A percentile compares a stretch with the other conserved stretches of the same genome.
Evolutionary conservation across 2,888 invertebrate species (phyloP).

Genomic region (Pharmacophagus antenor): DNA sequence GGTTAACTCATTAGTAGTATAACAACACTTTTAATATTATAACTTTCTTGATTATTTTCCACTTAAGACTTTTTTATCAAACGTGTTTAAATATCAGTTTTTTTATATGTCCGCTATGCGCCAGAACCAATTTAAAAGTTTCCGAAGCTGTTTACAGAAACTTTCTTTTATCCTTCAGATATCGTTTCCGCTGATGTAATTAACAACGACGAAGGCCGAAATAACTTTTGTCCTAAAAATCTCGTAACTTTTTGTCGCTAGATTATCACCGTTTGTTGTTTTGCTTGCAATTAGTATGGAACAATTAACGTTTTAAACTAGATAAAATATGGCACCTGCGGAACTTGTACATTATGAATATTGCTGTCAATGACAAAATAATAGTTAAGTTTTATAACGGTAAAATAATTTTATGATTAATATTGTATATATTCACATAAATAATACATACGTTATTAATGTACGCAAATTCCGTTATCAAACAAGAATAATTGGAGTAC

Average conservation of each 20-base stretch:
- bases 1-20: no score
- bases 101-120: constrained; percentile 3
- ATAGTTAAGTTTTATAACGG: no score
- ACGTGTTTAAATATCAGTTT: constrained; percentile 15
- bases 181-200: constrained; percentile 25
- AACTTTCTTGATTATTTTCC: constrained; percentile 3
- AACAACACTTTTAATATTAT: neutral
- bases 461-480: no score
- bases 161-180: constrained; percentile 23
- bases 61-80: constrained; percentile 3
- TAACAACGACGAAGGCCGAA: constrained; percentile 18
- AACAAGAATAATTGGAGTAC: no score
- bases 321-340: no score
- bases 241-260: no score
- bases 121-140: constrained; percentile 28
- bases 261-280: neutral
- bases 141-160: constrained; percentile 27
- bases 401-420: no score
- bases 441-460: no score
- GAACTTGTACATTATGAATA: no score
- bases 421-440: no score
- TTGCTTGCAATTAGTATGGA: neutral
- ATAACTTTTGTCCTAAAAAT: neutral
- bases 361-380: no score
- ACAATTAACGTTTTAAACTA: no score